phyloP scores from a whole-genome alignment of 2,113 vertebrate genomes.

The Amphiprion ocellaris region DNA sequence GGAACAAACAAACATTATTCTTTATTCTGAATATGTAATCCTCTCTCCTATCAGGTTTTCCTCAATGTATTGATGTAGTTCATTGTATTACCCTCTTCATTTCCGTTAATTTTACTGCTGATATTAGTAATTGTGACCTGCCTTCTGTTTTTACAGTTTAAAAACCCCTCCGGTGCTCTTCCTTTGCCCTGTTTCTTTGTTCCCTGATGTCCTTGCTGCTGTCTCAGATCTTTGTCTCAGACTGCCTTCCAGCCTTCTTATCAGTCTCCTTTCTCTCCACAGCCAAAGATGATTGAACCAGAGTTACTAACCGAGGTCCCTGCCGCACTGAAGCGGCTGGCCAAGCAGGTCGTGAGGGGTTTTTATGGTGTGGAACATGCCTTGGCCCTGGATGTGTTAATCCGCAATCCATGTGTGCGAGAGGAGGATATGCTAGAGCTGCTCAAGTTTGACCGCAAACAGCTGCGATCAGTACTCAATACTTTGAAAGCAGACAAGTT shows the following conservation, averaged over 20 bases:
- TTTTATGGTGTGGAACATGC: slow-evolving; percentile 98
- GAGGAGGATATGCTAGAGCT: slow-evolving; percentile 99
- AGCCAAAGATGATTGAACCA: slow-evolving; percentile 90
- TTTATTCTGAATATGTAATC: too few species aligned
- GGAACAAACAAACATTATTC: neutral
- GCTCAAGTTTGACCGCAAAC: slow-evolving; percentile 98
- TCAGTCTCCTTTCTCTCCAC: slow-evolving; percentile 6
- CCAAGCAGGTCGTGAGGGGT: slow-evolving; percentile 96
- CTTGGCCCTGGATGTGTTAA: slow-evolving; percentile 96
- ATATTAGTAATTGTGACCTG: neutral
- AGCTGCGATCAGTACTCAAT: slow-evolving; percentile 95
- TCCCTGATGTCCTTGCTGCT: neutral
- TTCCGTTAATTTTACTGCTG: neutral
- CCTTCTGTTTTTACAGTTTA: too few species aligned
- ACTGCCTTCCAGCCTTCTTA: neutral
- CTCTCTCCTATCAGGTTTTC: too few species aligned
- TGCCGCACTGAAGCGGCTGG: slow-evolving; percentile 93
- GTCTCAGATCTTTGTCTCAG: neutral
- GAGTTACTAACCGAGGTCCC: slow-evolving; percentile 96
- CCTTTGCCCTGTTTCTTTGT: neutral
- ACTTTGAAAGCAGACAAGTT: slow-evolving; percentile 98
- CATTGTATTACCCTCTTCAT: neutral
- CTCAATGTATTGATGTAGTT: neutral
- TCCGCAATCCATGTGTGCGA: slow-evolving; percentile 96
- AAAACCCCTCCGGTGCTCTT: too few species aligned